Evolutionary conservation across 1,140 invertebrate genomes (phyloP), one percentile per base, ranked within the genome.

Genomic region (Saccostrea echinata): DNA sequence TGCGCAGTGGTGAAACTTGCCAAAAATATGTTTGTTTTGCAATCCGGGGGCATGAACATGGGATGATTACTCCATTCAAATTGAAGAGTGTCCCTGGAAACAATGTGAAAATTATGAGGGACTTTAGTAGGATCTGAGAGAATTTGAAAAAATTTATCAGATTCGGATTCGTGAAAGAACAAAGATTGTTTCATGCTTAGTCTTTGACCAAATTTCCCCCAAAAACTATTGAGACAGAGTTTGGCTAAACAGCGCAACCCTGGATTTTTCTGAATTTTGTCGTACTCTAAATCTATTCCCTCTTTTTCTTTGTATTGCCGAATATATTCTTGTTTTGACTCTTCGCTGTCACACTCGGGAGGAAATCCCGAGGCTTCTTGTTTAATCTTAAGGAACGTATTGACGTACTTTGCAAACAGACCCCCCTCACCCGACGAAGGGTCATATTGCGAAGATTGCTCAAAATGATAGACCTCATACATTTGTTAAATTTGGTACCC

Each of bases 1-100:
- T 94, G 93, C 11, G 93, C 91, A 4, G 95, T 95, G 1, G 92
- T 94, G 83, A 93, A 95, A 0, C 91, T 91, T 3, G 94, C 94
- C 9, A 95, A 90, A 16, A 93, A 88, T 21, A 95, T 92, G 87
- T 94, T 95, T 12, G 93, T 92, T 64, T 91, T 83, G 35, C 13
- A 35, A 43, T 87, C 68, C 80, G 52, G 27, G 2, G 55, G 18
- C 12, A 52, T 24, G 30, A 88, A 88, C 27, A 53, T 27, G 3
- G 64, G 30, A n/a, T 64, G 33, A 64, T 88, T 53, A 43, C 52
- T 51, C 33, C 81, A 88, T 83, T 85, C 71, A 1, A 91, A 18
- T 61, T 88, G 87, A 30, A 91, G 64, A 0, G 71, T 84, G 76
- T 91, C 81, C n/a, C 90, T 68, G 21, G 51, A 86, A 35, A 89